Evolutionary conservation across 2,888 invertebrate genomes (phyloP).

Genomic region (Spodoptera picta): DNA sequence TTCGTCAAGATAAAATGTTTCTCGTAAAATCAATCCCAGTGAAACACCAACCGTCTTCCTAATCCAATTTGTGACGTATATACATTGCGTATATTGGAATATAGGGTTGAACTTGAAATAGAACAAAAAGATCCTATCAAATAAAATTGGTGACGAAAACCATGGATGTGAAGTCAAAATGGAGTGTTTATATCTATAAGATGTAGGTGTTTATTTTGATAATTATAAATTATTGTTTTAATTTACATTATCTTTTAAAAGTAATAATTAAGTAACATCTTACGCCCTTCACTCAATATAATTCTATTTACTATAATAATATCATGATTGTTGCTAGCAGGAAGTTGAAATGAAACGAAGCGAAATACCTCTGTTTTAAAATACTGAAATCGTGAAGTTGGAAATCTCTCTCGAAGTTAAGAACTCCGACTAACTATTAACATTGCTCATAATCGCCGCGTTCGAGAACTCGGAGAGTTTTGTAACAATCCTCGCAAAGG

Average conservation of each 20-base stretch:
- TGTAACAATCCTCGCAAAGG: conserved; percentile 60
- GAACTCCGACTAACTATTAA: conserved; percentile 62
- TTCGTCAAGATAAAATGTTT: conserved; percentile 54
- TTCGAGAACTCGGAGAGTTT: conserved; percentile 56
- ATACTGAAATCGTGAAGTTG: conserved; percentile 56
- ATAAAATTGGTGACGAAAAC: conserved; percentile 64
- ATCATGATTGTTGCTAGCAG: no score
- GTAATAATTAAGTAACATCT: no score
- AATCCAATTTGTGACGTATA: conserved; percentile 76
- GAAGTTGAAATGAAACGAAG: no score
- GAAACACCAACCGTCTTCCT: conserved; percentile 68
- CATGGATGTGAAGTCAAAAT: conserved; percentile 34
- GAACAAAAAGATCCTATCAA: conserved; percentile 68
- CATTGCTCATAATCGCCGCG: conserved; percentile 66
- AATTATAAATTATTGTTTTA: no score
- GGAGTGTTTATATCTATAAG: neutral
- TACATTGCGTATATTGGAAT: conserved; percentile 68
- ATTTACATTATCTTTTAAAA: no score
- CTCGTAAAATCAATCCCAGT: conserved; percentile 67
- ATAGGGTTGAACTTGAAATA: conserved; percentile 65
- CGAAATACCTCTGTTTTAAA: conserved; percentile 40
- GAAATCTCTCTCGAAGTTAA: conserved; percentile 52
- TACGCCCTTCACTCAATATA: no score
- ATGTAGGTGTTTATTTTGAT: no score
- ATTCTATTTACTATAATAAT: no score